phyloP scores from a whole-genome alignment of 1,140 invertebrate genomes.

The Brachionus manjavacas region DNA sequence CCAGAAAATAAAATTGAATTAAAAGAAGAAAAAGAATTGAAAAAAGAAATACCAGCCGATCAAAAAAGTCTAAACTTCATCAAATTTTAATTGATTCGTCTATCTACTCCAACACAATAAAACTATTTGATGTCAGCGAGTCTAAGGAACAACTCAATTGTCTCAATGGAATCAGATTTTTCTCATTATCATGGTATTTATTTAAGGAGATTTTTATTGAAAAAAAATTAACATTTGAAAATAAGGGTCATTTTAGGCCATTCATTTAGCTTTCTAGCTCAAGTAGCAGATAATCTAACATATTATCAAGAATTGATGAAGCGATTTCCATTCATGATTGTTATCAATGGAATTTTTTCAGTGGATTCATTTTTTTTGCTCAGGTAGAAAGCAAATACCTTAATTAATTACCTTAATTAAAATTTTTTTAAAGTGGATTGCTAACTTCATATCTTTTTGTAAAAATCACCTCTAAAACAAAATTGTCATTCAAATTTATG shows the following conservation, averaged over 20 bases:
- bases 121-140: conserved; percentile 4
- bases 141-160: background rate
- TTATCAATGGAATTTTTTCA: conserved; percentile 74
- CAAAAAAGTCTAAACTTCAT: background rate
- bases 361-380: conserved; percentile 83
- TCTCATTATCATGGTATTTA: conserved; percentile 21
- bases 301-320: conserved; percentile 39
- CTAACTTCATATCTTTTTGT: conserved; percentile 61
- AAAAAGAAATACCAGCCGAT: background rate
- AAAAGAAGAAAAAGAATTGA: background rate
- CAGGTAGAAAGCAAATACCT: background rate
- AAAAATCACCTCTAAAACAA: conserved; percentile 55
- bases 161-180: conserved; percentile 28
- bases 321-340: conserved; percentile 47
- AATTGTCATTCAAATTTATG: background rate
- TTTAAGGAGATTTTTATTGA: conserved; percentile 42
- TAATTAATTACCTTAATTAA: background rate
- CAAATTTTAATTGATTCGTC: background rate
- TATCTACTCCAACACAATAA: background rate
- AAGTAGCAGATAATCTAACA: background rate
- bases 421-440: conserved; percentile 59
- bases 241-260: conserved; percentile 83
- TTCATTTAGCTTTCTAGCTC: conserved; percentile 57
- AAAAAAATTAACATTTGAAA: conserved; percentile 47
- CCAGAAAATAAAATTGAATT: background rate